Conservation (phyloP, 2,888 invertebrate genomes). For the Apamea crenata region DNA sequence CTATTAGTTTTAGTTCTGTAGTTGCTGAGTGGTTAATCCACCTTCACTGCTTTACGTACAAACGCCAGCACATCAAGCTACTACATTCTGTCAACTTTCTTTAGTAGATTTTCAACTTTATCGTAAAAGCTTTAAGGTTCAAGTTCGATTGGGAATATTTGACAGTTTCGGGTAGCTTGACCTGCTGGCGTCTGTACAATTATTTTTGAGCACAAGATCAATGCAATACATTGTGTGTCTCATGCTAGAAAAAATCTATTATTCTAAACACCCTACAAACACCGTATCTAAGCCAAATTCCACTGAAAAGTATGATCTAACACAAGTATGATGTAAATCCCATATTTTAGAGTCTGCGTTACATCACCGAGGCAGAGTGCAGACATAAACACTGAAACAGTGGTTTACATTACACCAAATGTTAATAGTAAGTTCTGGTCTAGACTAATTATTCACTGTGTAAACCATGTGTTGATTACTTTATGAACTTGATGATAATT, state of each 20-base stretch:
- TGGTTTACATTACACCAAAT: conserved; percentile 67
- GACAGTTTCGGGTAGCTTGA: too few relatives aligned
- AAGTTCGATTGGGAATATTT: too few relatives aligned
- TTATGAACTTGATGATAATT: conserved; percentile 50
- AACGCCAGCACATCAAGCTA: too few relatives aligned
- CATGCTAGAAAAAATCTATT: not conserved
- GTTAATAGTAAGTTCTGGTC: conserved; percentile 60
- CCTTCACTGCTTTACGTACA: not conserved
- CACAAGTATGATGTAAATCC: conserved; percentile 55
- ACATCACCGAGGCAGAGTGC: conserved; percentile 57
- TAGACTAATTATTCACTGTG: conserved; percentile 68
- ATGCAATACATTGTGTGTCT: too few relatives aligned
- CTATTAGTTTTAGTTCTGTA: not conserved
- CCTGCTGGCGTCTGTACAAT: not conserved
- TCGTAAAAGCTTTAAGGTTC: too few relatives aligned
- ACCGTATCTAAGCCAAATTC: conserved; percentile 18
- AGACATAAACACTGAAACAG: conserved; percentile 62
- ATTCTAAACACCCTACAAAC: conserved; percentile 28
- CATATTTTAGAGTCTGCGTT: conserved; percentile 57
- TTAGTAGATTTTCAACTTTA: too few relatives aligned
- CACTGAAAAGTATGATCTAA: conserved; percentile 55
- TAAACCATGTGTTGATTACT: conserved; percentile 52
- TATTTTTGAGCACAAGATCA: not conserved
- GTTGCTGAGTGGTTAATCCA: not conserved
- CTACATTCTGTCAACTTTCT: too few relatives aligned